Evolutionary conservation across 2,888 invertebrate genomes (phyloP).

Genomic region (Mythimna lalbum): DNA sequence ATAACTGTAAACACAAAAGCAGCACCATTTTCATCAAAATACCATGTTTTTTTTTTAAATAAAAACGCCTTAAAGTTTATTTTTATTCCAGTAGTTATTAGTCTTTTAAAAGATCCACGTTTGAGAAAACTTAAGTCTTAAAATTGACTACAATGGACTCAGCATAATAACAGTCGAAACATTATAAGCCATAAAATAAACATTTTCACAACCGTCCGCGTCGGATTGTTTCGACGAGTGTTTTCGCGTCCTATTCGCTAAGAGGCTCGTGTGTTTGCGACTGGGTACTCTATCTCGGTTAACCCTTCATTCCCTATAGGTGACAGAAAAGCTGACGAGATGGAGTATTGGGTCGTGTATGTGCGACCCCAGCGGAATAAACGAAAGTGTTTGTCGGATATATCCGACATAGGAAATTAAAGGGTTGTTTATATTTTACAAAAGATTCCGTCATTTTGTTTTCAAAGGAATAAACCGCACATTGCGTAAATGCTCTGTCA

Average conservation of each 20-base stretch:
- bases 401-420: too few relatives aligned
- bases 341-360: too few relatives aligned
- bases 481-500: too few relatives aligned
- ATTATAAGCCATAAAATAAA: not conserved
- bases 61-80: not conserved
- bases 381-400: too few relatives aligned
- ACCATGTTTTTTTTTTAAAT: conserved; percentile 8
- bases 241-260: too few relatives aligned
- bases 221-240: too few relatives aligned
- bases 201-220: not conserved
- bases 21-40: conserved; percentile 59
- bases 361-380: too few relatives aligned
- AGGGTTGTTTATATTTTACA: not conserved
- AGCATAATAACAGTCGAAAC: not conserved
- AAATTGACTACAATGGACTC: not conserved
- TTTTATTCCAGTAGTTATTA: conserved; percentile 8
- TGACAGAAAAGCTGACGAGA: too few relatives aligned
- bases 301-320: too few relatives aligned
- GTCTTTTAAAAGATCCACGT: not conserved
- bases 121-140: conserved; percentile 9
- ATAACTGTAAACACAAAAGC: conserved; percentile 84
- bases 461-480: not conserved
- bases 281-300: too few relatives aligned
- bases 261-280: too few relatives aligned
- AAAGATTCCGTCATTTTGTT: not conserved